Percentiles rank a stretch among this genome's conserved stretches.
Conservation (phyloP, 2,797 vertebrate genomes). For the Acestrorhynchus altus region DNA sequence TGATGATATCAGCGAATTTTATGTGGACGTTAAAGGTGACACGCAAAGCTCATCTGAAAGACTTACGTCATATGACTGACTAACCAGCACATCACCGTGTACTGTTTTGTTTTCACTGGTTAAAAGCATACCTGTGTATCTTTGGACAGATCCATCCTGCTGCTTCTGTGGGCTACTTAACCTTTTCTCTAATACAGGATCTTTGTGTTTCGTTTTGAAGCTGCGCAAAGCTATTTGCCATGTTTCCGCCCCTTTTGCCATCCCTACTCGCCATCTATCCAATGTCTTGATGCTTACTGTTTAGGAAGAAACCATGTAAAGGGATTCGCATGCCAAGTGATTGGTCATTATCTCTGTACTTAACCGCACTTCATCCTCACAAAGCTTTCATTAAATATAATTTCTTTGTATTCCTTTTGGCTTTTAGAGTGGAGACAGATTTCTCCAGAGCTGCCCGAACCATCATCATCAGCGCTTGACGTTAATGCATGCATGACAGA, state of each 20-base stretch:
- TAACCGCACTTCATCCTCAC: conserved; percentile 58
- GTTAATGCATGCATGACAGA: conserved; percentile 70
- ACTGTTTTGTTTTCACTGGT: conserved; percentile 50
- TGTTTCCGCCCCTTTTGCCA: conserved; percentile 45
- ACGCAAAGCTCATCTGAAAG: conserved; percentile 67
- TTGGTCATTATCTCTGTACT: conserved; percentile 44
- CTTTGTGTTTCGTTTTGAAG: conserved; percentile 62
- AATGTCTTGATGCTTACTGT: conserved; percentile 55
- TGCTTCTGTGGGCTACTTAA: conserved; percentile 61
- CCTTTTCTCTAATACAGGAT: conserved; percentile 64
- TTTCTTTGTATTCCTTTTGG: conserved; percentile 51
- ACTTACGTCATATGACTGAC: conserved; percentile 63
- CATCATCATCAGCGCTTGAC: conserved; percentile 61
- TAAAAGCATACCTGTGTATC: conserved; percentile 50
- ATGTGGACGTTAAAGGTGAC: conserved; percentile 89
- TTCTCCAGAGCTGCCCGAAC: conserved; percentile 51
- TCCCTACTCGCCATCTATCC: conserved; percentile 56
- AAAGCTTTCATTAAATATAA: conserved; percentile 65
- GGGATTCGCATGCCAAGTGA: conserved; percentile 63
- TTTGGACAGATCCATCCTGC: conserved; percentile 60
- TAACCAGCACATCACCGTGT: conserved; percentile 64
- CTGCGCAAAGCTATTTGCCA: conserved; percentile 57
- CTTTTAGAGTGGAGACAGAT: conserved; percentile 65
- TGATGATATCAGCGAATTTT: conserved; percentile 79
- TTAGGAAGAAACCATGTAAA: conserved; percentile 43